These are phyloP conservation scores for Gymnoscopelus microlampas DNA, from an alignment of 2,797 vertebrate genomes.

Conservation along the genomic window DNA sequence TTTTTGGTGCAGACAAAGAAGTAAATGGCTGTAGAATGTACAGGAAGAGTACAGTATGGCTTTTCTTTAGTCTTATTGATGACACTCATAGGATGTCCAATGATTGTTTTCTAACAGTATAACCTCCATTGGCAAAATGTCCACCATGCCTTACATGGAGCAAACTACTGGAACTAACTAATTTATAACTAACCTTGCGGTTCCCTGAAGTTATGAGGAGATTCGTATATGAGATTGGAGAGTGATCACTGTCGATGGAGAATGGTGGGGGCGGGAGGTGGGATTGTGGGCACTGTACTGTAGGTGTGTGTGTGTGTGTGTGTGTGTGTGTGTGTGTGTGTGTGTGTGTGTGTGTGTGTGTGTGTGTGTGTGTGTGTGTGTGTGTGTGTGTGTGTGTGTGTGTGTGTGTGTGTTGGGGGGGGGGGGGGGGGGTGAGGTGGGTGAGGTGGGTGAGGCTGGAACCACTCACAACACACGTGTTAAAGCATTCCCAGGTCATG, in stretches of 20 bases:
- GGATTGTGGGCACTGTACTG: slow-evolving; percentile 1
- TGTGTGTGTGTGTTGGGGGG: slow-evolving; percentile 21
- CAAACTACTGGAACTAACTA: slow-evolving; percentile 11
- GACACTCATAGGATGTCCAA: slow-evolving; percentile 44
- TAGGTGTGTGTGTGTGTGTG: neutral
- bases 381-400: slow-evolving; percentile 22
- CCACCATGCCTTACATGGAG: slow-evolving; percentile 45
- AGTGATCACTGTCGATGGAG: neutral
- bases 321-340: neutral
- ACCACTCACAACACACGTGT: slow-evolving; percentile 61
- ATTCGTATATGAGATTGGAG: slow-evolving; percentile 17
- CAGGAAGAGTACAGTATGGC: slow-evolving; percentile 53
- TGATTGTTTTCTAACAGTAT: slow-evolving; percentile 41
- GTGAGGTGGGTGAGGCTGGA: neutral
- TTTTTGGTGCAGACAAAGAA: too few species aligned
- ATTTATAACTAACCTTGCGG: slow-evolving; percentile 38
- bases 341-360: slow-evolving; percentile 26
- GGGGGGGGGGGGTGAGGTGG: slow-evolving; percentile 14
- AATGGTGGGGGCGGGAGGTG: slow-evolving; percentile 10
- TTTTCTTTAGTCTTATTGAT: slow-evolving; percentile 43
- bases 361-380: slow-evolving; percentile 31
- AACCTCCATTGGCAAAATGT: slow-evolving; percentile 43
- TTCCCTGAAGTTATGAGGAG: slow-evolving; percentile 57
- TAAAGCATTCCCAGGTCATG: slow-evolving; percentile 54
- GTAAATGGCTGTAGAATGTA: slow-evolving; percentile 30